Evolutionary conservation across 2,113 vertebrate genomes (phyloP), one percentile per base, ranked within the genome.

Genomic region (Acrocephalus kingi): DNA sequence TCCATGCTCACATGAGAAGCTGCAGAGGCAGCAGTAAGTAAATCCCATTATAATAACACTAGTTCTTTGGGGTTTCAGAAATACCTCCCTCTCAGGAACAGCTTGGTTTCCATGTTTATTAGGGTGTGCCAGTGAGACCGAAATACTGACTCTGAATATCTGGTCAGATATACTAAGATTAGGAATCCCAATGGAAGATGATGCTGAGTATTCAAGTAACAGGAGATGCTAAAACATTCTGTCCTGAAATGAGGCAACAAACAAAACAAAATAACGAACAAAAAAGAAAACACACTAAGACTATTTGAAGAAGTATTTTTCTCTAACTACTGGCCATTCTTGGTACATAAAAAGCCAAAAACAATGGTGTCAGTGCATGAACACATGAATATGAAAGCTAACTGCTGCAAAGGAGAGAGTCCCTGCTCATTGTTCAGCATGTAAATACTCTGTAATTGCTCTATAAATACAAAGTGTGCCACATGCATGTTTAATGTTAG

Each of bases 1-100:
- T 37, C 33, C 30, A 67, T 67, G 33, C 14, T 84, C 39, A 72
- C 23, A 59, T 7, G 14, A 74, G 9, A 89, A 83, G 46, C 22
- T 76, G n/a, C 28, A 88, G 51, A 92, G 52, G 43, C 30, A 51
- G n/a, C 51, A 91, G 28, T 31, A 89, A 81, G 39, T 51, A 92
- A 91, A 92, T 39, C 28, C 37, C 46, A 49, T 31, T 62, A 3
- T 14, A 88, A 39, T 6, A 86, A 27, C 14, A 73, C 9, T 15
- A 51, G 28, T n/a, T 73, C 31, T 64, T 84, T 31, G 64, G 5
- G 3, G 11, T 55, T 52, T 74, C 52, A 61, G 52, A 84, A 91
- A 74, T 41, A 48, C 15, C 13, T 51, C 16, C 51, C 13, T 48
- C 41, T 35, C 9, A 85, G 48, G 63, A 88, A 59, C 14, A 35